Percentiles rank a stretch among this genome's conserved stretches.
phyloP scores from a whole-genome alignment of 2,888 invertebrate genomes.

The Hirtodrosophila cameraria region DNA sequence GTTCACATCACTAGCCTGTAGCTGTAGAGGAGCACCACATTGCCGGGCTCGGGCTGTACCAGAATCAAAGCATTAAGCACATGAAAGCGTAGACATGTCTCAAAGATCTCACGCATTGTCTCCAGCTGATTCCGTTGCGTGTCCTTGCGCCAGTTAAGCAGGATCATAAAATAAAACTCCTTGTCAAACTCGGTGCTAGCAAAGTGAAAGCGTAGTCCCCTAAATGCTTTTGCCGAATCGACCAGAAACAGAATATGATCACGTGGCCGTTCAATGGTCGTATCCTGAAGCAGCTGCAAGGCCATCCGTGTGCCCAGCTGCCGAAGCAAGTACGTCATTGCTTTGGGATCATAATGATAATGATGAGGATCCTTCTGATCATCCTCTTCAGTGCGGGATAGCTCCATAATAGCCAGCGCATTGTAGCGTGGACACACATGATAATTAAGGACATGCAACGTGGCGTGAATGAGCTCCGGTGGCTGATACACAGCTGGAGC shows the following conservation, averaged over 20 bases:
- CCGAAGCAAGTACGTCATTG: conserved; percentile 49
- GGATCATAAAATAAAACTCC: conserved; percentile 73
- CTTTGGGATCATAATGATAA: no score
- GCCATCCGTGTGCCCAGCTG: conserved; percentile 45
- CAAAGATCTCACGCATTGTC: conserved; percentile 59
- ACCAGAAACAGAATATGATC: conserved; percentile 72
- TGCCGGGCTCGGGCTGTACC: conserved; percentile 23
- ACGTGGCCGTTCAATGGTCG: conserved; percentile 45
- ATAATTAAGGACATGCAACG: conserved; percentile 50
- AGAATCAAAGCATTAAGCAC: conserved; percentile 76
- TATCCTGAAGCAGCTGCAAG: conserved; percentile 58
- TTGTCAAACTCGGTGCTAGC: conserved; percentile 50
- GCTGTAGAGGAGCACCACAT: conserved; percentile 52
- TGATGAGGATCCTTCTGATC: conserved; percentile 1
- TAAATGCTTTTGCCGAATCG: conserved; percentile 62
- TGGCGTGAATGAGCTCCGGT: conserved; percentile 41
- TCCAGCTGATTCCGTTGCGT: not conserved
- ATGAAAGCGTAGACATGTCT: conserved; percentile 41
- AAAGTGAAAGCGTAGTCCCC: conserved; percentile 53
- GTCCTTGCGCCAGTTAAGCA: conserved; percentile 47
- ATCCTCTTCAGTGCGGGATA: conserved; percentile 15
- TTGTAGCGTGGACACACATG: conserved; percentile 58
- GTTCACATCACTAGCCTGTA: no score
- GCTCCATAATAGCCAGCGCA: conserved; percentile 61
- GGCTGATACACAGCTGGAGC: conserved; percentile 10